Evolutionary conservation across 2,888 invertebrate species (phyloP).

Genomic region (Heliconius charithonia): DNA sequence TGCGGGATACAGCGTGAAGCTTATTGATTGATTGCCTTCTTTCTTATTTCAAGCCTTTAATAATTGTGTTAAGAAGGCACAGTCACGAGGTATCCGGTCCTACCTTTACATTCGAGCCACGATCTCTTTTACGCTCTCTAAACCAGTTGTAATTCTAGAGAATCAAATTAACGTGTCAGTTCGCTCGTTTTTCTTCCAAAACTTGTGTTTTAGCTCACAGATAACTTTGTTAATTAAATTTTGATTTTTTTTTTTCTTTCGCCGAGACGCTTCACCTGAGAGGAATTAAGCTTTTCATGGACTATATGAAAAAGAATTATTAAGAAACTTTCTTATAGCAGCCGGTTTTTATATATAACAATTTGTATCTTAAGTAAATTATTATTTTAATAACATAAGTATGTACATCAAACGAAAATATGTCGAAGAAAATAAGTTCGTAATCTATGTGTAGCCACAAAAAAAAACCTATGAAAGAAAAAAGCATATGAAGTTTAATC

Average conservation of each 20-base stretch:
- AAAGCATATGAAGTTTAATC: neutral
- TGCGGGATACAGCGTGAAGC: too few species aligned
- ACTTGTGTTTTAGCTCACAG: constrained; percentile 79
- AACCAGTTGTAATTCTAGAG: constrained; percentile 73
- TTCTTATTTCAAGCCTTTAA: constrained; percentile 4
- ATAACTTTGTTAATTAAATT: constrained; percentile 83
- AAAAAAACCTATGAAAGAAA: too few species aligned
- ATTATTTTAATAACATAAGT: neutral
- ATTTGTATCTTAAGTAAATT: constrained; percentile 10
- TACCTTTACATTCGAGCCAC: constrained; percentile 66
- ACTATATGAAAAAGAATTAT: constrained; percentile 58
- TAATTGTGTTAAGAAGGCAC: constrained; percentile 36
- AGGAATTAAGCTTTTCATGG: constrained; percentile 63
- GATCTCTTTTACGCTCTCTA: constrained; percentile 67
- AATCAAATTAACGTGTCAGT: constrained; percentile 81
- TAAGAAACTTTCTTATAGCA: constrained; percentile 51
- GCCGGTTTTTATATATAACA: constrained; percentile 36
- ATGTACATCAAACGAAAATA: too few species aligned
- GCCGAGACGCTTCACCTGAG: constrained; percentile 60
- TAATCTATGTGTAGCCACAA: too few species aligned
- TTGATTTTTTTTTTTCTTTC: constrained; percentile 73
- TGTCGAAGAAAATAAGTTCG: too few species aligned
- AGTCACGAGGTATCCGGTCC: constrained; percentile 36
- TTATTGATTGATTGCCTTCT: too few species aligned
- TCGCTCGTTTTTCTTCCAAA: constrained; percentile 79